These are phyloP conservation scores for Dunckerocampus dactyliophorus DNA, from an alignment of 2,113 vertebrate genomes.

Conservation along the genomic window DNA sequence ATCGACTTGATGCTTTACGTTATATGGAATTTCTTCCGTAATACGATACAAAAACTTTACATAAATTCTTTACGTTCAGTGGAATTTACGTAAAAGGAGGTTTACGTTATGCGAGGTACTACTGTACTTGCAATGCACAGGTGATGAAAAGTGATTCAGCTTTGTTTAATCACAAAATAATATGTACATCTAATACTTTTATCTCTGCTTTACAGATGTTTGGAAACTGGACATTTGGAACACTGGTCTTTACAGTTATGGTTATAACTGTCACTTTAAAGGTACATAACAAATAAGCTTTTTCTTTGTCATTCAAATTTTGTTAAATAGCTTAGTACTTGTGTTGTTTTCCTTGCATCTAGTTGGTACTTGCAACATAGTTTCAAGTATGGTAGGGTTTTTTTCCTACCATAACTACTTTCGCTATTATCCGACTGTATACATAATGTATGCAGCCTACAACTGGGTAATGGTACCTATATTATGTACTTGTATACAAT, in stretches of 20 bases:
- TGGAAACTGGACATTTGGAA: conserved; percentile 98
- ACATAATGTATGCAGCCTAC: too few relatives aligned
- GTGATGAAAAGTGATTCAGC: neutral
- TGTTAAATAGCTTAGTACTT: neutral
- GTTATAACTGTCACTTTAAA: conserved; percentile 96
- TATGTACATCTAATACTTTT: conserved; percentile 1
- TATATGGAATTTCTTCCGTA: too few relatives aligned
- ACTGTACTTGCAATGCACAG: neutral
- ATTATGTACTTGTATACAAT: neutral
- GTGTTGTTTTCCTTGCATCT: neutral
- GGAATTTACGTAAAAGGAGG: too few relatives aligned
- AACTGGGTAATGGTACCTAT: too few relatives aligned
- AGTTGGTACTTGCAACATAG: too few relatives aligned
- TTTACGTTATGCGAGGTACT: too few relatives aligned
- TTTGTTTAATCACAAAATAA: neutral
- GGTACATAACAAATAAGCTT: conserved; percentile 66
- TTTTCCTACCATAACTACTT: neutral
- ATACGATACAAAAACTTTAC: too few relatives aligned
- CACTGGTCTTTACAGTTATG: conserved; percentile 96
- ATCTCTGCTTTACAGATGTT: conserved; percentile 82
- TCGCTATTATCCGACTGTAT: neutral
- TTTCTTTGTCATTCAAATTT: neutral
- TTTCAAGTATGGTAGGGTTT: too few relatives aligned
- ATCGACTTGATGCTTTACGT: too few relatives aligned
- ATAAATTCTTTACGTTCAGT: too few relatives aligned